phyloP scores from a whole-genome alignment of 92 coral and sea anemone genomes.

The Parazoanthus darwini region DNA sequence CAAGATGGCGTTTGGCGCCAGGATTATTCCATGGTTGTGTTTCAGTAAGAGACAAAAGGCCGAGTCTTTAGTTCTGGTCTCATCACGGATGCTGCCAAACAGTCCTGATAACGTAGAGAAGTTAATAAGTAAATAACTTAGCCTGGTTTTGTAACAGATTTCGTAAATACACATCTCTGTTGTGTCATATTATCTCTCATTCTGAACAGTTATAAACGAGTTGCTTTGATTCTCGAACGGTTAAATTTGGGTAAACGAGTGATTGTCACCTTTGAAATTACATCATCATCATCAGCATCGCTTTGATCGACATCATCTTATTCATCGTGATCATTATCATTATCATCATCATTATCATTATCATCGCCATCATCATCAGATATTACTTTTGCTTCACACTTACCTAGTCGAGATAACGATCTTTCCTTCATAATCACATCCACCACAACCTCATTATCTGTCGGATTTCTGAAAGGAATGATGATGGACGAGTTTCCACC shows the following conservation, averaged over 20 bases:
- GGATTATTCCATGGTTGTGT: slow-evolving; percentile 67
- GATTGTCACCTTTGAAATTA: too few species aligned
- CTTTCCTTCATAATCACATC: slow-evolving; percentile 91
- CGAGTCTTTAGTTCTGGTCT: slow-evolving; percentile 65
- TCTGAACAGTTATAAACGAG: neutral
- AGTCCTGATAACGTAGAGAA: slow-evolving; percentile 19
- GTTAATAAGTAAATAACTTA: neutral
- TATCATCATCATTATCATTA: neutral
- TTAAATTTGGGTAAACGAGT: too few species aligned
- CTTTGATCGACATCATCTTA: neutral
- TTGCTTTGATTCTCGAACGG: neutral
- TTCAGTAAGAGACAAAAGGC: slow-evolving; percentile 95
- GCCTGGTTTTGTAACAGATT: neutral
- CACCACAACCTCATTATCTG: slow-evolving; percentile 87
- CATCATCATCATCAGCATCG: too few species aligned
- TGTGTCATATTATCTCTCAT: too few species aligned
- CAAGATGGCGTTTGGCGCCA: slow-evolving; percentile 75
- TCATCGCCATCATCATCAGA: neutral
- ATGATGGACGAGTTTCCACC: slow-evolving; percentile 92
- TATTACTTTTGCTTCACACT: neutral
- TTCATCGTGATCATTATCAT: too few species aligned
- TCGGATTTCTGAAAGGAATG: slow-evolving; percentile 92
- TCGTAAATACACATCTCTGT: too few species aligned
- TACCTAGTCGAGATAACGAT: slow-evolving; percentile 65
- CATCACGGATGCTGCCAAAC: slow-evolving; percentile 71